Conservation (phyloP, 2,888 invertebrate genomes). For the Lepetodrilus schrolli region DNA sequence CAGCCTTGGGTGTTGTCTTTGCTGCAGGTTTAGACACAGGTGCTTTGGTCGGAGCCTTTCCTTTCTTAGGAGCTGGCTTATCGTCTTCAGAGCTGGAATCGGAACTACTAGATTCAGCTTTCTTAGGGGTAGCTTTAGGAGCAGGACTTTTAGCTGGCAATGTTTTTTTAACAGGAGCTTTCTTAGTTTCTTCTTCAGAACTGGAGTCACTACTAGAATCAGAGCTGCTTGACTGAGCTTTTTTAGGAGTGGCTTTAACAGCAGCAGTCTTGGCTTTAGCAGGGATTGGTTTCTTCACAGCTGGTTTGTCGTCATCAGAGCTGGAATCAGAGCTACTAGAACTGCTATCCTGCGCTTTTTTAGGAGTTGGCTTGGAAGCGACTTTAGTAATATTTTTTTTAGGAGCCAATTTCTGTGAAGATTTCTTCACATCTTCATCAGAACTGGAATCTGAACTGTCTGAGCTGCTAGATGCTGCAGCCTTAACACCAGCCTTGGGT, state of each 20-base stretch:
- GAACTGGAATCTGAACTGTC: slow-evolving; percentile 41
- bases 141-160: not conserved
- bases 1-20: not conserved
- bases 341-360: slow-evolving; percentile 40
- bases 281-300: not conserved
- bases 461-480: slow-evolving; percentile 41
- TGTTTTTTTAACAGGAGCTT: not conserved
- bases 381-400: not conserved
- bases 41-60: not conserved
- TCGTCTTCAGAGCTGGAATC: slow-evolving; percentile 28
- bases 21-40: slow-evolving; percentile 21
- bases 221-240: slow-evolving; percentile 24
- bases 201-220: slow-evolving; percentile 39
- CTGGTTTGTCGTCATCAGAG: slow-evolving; percentile 25
- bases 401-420: slow-evolving; percentile 3
- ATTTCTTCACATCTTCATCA: slow-evolving; percentile 33
- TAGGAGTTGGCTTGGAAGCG: too few species aligned
- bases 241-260: not conserved
- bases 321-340: slow-evolving; percentile 37
- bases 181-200: slow-evolving; percentile 31
- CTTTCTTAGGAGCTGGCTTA: not conserved
- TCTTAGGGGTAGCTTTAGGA: slow-evolving; percentile 6
- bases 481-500: slow-evolving; percentile 34
- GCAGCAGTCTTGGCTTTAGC: slow-evolving; percentile 15
- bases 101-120: slow-evolving; percentile 33